Percentiles rank a stretch among this genome's conserved stretches.
phyloP scores from a whole-genome alignment of 1,140 invertebrate species.

The Aphelenchoides besseyi region DNA sequence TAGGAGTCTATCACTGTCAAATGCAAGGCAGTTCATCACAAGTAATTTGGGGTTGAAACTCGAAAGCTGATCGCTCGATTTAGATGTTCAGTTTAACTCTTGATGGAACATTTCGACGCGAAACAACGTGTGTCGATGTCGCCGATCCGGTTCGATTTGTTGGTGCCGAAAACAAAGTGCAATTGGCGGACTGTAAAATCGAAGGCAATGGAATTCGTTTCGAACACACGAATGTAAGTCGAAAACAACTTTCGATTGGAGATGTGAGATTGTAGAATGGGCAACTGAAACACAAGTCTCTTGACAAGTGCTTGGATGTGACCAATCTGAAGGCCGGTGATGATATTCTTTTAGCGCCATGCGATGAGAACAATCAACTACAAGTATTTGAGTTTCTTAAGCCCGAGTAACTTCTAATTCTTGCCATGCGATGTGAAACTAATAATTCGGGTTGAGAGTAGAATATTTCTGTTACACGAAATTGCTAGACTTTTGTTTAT shows the following conservation, averaged over 20 bases:
- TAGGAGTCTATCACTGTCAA: constrained; percentile 51
- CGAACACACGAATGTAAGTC: constrained; percentile 46
- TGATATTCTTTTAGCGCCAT: constrained; percentile 20
- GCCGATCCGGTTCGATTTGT: background rate
- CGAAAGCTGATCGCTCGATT: constrained; percentile 9
- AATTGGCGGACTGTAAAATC: constrained; percentile 19
- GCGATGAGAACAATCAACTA: background rate
- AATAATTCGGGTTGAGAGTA: background rate
- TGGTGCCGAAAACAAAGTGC: background rate
- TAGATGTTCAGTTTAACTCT: constrained; percentile 53
- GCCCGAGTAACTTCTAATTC: background rate
- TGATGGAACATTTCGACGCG: constrained; percentile 39
- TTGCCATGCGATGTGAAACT: background rate
- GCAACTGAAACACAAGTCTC: constrained; percentile 27
- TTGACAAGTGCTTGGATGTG: constrained; percentile 40
- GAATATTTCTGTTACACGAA: background rate
- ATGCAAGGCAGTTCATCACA: constrained; percentile 48
- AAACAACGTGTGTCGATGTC: constrained; percentile 54
- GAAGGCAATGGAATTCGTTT: constrained; percentile 17
- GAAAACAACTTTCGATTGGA: constrained; percentile 15
- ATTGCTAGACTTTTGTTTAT: background rate
- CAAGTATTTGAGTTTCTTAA: constrained; percentile 4
- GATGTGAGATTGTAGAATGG: constrained; percentile 39
- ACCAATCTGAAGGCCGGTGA: constrained; percentile 35
- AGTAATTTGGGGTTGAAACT: constrained; percentile 28